Conservation (phyloP, 1,140 invertebrate genomes). For the Trialeurodes vaporariorum region DNA sequence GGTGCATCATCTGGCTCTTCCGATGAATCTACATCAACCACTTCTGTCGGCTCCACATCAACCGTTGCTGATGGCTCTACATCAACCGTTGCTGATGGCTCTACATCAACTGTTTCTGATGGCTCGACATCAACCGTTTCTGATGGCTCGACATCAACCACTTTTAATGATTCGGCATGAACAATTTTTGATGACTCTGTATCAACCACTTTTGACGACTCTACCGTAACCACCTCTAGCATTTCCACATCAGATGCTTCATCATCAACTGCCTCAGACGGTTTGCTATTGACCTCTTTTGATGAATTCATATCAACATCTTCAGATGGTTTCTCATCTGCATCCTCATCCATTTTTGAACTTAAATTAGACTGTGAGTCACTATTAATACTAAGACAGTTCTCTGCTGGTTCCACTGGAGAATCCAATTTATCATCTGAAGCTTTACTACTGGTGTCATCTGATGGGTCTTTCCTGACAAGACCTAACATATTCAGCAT, state of each 20-base stretch:
- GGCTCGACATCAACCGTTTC: too few relatives aligned
- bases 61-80: too few relatives aligned
- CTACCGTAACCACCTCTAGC: not conserved
- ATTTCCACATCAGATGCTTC: not conserved
- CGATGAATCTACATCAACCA: too few relatives aligned
- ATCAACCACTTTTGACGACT: not conserved
- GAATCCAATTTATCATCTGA: not conserved
- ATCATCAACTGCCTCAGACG: not conserved
- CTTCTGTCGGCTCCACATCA: too few relatives aligned
- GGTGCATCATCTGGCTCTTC: too few relatives aligned
- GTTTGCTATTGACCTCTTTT: not conserved
- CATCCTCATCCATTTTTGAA: not conserved
- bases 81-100: too few relatives aligned
- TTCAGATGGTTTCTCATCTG: not conserved
- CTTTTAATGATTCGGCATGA: too few relatives aligned
- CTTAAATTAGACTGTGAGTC: not conserved
- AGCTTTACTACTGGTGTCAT: slow-evolving; percentile 4
- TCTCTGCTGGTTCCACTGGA: not conserved
- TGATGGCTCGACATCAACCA: too few relatives aligned
- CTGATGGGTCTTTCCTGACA: slow-evolving; percentile 17
- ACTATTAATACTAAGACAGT: not conserved
- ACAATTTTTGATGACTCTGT: not conserved
- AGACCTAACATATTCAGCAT: slow-evolving; percentile 23
- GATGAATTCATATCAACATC: slow-evolving; percentile 2
- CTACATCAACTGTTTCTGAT: too few relatives aligned